A percentile compares a stretch with the other conserved stretches of the same genome.
These are phyloP conservation scores for Adelognathus sp. DNA, from an alignment of 2,888 invertebrate genomes.

Conservation along the genomic window DNA sequence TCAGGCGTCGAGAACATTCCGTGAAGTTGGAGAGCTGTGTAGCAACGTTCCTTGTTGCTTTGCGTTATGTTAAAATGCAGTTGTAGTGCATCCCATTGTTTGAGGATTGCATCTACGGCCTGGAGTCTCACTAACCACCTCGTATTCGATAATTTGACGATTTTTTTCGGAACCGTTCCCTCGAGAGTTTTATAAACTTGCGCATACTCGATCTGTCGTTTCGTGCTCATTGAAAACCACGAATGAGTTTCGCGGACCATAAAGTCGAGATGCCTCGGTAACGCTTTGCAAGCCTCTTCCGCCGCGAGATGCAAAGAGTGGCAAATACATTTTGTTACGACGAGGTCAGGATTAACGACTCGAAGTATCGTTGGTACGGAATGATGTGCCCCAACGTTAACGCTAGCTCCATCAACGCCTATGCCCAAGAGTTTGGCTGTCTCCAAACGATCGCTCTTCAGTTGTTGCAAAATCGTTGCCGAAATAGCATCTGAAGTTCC, in stretches of 20 bases:
- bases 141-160: conserved; percentile 63
- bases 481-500: conserved; percentile 54
- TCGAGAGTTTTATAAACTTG: conserved; percentile 60
- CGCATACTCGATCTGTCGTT: conserved; percentile 61
- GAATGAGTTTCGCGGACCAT: conserved; percentile 64
- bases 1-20: conserved; percentile 49
- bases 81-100: conserved; percentile 71
- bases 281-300: conserved; percentile 50
- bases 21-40: conserved; percentile 53
- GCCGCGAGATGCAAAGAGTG: conserved; percentile 59
- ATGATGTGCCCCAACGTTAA: conserved; percentile 62
- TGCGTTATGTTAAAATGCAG: conserved; percentile 65
- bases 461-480: conserved; percentile 36
- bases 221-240: conserved; percentile 67
- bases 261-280: conserved; percentile 61
- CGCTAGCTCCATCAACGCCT: conserved; percentile 65
- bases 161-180: conserved; percentile 48
- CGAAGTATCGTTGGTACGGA: conserved; percentile 62
- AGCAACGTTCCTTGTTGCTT: conserved; percentile 58
- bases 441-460: conserved; percentile 54
- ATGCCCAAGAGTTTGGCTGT: conserved; percentile 60
- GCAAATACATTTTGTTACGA: conserved; percentile 43
- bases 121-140: conserved; percentile 62
- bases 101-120: conserved; percentile 64
- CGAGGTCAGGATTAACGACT: conserved; percentile 49